Evolutionary conservation across 2,888 invertebrate genomes (phyloP), one percentile per base, ranked within the genome.

Genomic region (Hymenopus coronatus): DNA sequence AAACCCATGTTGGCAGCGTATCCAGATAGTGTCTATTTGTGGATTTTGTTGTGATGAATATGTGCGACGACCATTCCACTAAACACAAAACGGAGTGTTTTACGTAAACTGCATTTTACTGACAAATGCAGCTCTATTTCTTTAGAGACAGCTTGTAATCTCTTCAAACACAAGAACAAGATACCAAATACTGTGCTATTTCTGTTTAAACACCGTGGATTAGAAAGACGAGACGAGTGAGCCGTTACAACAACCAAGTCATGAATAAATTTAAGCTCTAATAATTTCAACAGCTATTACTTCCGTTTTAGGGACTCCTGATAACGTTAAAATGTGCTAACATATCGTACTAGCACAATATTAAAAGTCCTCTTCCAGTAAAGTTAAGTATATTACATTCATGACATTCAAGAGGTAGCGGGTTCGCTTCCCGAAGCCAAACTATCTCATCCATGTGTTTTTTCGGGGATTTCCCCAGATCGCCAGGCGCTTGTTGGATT

Each of bases 1-100:
- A 87, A 86, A 87, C 87, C 82, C 27, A 33, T 87, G 87, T 33
- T 87, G 87, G 87, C 87, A 87, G 33, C 87, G 82, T 15, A 82
- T 87, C 82, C 87, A 87, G 82, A 82, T 81, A 30, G 82, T 82
- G 82, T 87, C 87, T 87, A 87, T 87, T 87, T 87, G 87, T 87
- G 54, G 87, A 87, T 87, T 87, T 87, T 87, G 87, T 87, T 82
- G 87, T 87, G 87, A 82, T 30, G 27, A 82, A 33, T 82, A 87
- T 82, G 82, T 82, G 82, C 33, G 87, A 82, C 82, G 14, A 14
- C 33, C 28, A 28, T 54, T 28, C 27, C 30, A 70, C 86, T 30
- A 25, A 86, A 86, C 86, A 86, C 28, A 33, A 84, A 86, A 30
- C 86, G 54, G 70, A 86, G 54, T 70, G 54, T 70, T 70, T 70